Base-by-base conservation (phyloP, 1,140 invertebrate genomes). In the Cotesia vestalis region DNA sequence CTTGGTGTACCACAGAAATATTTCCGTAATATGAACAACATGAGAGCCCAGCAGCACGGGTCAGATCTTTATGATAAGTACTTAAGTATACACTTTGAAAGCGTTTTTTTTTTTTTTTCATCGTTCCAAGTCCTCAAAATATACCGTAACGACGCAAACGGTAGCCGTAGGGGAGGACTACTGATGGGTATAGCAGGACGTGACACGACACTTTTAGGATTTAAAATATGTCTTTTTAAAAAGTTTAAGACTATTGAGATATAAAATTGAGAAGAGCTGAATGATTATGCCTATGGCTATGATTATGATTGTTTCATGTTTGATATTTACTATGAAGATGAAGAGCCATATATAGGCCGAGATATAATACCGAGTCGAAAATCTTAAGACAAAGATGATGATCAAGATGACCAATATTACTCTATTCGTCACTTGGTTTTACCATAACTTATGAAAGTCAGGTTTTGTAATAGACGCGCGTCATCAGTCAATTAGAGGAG, bases 131-230 rank as follows among this genome's bases (percentile, higher is more conserved):
- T 14, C 35, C 62, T 27, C n/a, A 57, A 72, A 57, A 66, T 14
- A 59, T n/a, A 9, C 34, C 64, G 63, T 67, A 55, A 40, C 12
- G 40, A 59, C 20, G 52, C 12, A 69, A 71, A 66, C 63, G 38
- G 70, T 66, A 72, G 63, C 69, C 51, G 20, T 57, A 68, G 20
- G 72, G 14, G 63, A 40, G 27, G 27, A 27, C 27, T 27, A 27
- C 27, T 27, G 27, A 27, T 27, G 27, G 27, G 27, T 27, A 27
- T 27, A 27, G 73, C 78, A 77, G 81, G 78, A 82, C 77, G 77
- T 82, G 81, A 82, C 80, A 63, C 55, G 71, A 77, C 77, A 76
- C 36, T 78, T 82, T 82, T 77, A 3, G 70, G 38, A 38, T 27
- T 27, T 27, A 27, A 27, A 27, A 27, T 27, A 55, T 17, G 40